Percentiles rank a stretch among this genome's conserved stretches.
These are phyloP conservation scores for Calosoma granatense DNA, from an alignment of 1,140 invertebrate species.

Conservation along the genomic window DNA sequence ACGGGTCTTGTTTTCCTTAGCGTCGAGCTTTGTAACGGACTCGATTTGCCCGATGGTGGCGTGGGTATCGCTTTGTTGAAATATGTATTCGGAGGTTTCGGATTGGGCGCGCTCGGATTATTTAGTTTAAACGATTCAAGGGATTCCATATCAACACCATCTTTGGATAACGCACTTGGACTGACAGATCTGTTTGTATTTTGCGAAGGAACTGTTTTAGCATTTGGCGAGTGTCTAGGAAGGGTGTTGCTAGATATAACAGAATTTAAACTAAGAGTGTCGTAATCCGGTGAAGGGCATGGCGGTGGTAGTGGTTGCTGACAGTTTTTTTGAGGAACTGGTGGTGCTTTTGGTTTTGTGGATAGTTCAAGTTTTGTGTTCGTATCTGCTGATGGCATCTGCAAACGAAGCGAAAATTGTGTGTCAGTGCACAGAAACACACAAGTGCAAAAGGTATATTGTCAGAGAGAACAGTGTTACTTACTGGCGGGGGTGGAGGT, in stretches of 20 bases:
- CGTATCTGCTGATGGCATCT: slow-evolving; percentile 28
- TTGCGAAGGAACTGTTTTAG: background rate
- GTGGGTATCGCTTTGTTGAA: slow-evolving; percentile 37
- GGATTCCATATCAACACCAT: slow-evolving; percentile 56
- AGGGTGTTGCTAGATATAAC: slow-evolving; percentile 25
- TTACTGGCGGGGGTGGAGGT: slow-evolving; percentile 50
- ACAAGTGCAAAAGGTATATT: background rate
- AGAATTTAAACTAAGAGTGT: slow-evolving; percentile 31
- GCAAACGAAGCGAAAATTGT: slow-evolving; percentile 16
- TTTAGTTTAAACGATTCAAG: slow-evolving; percentile 60
- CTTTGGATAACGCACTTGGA: slow-evolving; percentile 19
- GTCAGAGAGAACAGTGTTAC: slow-evolving; percentile 18
- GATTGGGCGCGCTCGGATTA: slow-evolving; percentile 43
- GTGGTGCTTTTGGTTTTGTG: slow-evolving; percentile 32
- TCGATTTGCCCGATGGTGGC: slow-evolving; percentile 15
- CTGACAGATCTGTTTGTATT: background rate
- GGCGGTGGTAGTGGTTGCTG: slow-evolving; percentile 31
- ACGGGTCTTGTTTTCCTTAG: slow-evolving; percentile 31
- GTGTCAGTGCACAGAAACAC: background rate
- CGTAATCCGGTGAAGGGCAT: slow-evolving; percentile 55
- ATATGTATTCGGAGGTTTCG: slow-evolving; percentile 56
- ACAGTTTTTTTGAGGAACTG: slow-evolving; percentile 32
- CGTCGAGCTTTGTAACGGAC: slow-evolving; percentile 10
- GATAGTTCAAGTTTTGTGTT: slow-evolving; percentile 12
- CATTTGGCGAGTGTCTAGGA: slow-evolving; percentile 10